Percentiles rank a stretch among this genome's conserved stretches.
These are phyloP conservation scores for Colletes gigas DNA, from an alignment of 1,140 invertebrate species.

Conservation along the genomic window DNA sequence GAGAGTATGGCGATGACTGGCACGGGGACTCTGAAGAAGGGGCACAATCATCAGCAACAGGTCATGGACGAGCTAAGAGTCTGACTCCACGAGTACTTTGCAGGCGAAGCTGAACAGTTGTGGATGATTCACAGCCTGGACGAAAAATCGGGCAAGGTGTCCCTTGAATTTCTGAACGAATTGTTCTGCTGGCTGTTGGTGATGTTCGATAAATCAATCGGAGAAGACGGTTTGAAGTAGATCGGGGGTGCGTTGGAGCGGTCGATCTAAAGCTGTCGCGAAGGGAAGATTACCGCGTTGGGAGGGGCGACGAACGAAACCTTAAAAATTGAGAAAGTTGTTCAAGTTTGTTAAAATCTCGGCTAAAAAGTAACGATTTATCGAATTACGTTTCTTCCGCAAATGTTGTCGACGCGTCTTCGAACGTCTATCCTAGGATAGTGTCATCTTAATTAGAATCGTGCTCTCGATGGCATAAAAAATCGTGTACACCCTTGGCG, in stretches of 20 bases:
- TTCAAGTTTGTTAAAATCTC: too few species aligned
- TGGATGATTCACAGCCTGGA: conserved; percentile 4
- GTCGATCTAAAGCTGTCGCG: too few species aligned
- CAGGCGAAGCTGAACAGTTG: not conserved
- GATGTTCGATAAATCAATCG: not conserved
- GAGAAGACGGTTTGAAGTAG: too few species aligned
- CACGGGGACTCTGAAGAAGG: conserved; percentile 85
- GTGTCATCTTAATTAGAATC: too few species aligned
- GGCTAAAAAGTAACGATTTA: too few species aligned
- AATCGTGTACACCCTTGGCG: conserved; percentile 13
- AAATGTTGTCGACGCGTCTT: not conserved
- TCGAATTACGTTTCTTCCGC: not conserved
- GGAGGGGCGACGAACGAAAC: too few species aligned
- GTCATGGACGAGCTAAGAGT: conserved; percentile 89
- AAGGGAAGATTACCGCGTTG: not conserved
- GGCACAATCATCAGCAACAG: conserved; percentile 81
- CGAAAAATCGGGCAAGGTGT: not conserved
- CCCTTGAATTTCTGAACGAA: not conserved
- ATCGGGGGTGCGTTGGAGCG: too few species aligned
- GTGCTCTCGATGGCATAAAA: too few species aligned
- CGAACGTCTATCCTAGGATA: too few species aligned
- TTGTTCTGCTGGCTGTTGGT: not conserved
- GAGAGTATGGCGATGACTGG: conserved; percentile 83
- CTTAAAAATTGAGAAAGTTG: too few species aligned
- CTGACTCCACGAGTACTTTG: conserved; percentile 82